Base-by-base conservation (phyloP, 1,140 invertebrate genomes). In the Manduca sexta region DNA sequence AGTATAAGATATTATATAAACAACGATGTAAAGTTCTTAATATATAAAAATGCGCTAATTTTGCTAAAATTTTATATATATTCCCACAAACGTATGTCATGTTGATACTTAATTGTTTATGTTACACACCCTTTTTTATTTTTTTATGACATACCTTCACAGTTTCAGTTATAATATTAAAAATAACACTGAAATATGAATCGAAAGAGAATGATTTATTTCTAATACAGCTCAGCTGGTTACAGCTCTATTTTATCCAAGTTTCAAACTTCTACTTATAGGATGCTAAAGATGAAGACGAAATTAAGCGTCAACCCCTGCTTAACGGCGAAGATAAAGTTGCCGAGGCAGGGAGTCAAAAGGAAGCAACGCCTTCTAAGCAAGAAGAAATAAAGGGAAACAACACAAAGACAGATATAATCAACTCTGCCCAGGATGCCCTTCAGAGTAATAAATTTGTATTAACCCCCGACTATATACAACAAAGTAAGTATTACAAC, bases 401-500 rank as follows among this genome's bases (percentile, higher is more conserved):
- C 63, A 78, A 58, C 45, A 76, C 70, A 46, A 80, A 79, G 64
- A 74, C 70, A 13, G 77, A 78, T 49, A 75, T 81, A 15, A 52
- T 82, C 41, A 79, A 90, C 38, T 63, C 87, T 62, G 56, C 48
- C 51, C 63, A 84, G 72, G 70, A 80, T 61, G 34, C 78, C 60
- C 59, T 84, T 69, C 70, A 78, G 45, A 67, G 84, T 51, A 92
- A 92, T 74, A 93, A 94, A 84, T 96, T 95, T 84, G 91, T 95
- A 55, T 82, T 96, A 3, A 96, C 95, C 5, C n/a, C 93, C 30
- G 94, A 95, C 77, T 95, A 95, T 63, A 95, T 95, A 70, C 94
- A 95, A 73, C 93, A 96, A 88, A 94, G 92, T 94, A 88, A 90
- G 90, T 89, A 59, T 37, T 52, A 26, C 8, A 8, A 5, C 21